These are phyloP conservation scores for Coelopa frigida DNA, from an alignment of 1,140 invertebrate genomes.

Conservation along the genomic window DNA sequence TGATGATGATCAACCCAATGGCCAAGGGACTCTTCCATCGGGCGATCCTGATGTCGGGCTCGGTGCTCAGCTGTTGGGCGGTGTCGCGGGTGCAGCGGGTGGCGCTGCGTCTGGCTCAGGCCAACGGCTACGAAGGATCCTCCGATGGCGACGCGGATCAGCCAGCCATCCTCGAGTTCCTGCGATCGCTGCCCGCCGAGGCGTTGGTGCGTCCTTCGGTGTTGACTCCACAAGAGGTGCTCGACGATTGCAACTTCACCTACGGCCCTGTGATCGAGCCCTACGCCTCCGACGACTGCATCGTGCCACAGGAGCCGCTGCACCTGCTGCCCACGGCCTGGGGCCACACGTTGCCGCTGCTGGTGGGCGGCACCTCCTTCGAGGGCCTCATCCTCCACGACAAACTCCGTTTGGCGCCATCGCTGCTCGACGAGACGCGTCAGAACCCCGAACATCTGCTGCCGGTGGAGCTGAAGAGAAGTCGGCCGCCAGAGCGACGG, in stretches of 20 bases:
- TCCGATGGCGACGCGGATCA: slow-evolving; percentile 16
- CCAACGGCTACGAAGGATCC: slow-evolving; percentile 18
- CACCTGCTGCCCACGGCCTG: slow-evolving; percentile 26
- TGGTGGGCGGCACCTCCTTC: slow-evolving; percentile 45
- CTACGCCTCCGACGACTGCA: slow-evolving; percentile 23
- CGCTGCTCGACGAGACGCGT: slow-evolving; percentile 24
- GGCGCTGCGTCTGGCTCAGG: slow-evolving; percentile 23
- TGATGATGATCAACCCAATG: slow-evolving; percentile 48
- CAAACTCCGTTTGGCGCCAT: slow-evolving; percentile 24
- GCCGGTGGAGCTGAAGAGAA: slow-evolving; percentile 19
- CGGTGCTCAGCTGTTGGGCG: slow-evolving; percentile 47
- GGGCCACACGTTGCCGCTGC: slow-evolving; percentile 45
- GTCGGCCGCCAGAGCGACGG: background rate
- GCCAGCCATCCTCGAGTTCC: slow-evolving; percentile 26
- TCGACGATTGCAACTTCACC: slow-evolving; percentile 32
- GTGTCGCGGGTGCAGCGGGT: slow-evolving; percentile 18
- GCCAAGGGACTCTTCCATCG: slow-evolving; percentile 47
- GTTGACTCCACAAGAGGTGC: slow-evolving; percentile 21
- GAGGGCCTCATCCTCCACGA: slow-evolving; percentile 34
- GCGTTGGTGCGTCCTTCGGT: slow-evolving; percentile 25
- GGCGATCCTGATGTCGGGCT: slow-evolving; percentile 49
- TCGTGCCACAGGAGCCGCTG: slow-evolving; percentile 20
- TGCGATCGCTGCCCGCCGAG: slow-evolving; percentile 23
- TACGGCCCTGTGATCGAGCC: slow-evolving; percentile 37
- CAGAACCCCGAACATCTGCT: slow-evolving; percentile 28